phyloP scores from a whole-genome alignment of 2,888 invertebrate genomes.

The Dasysyrphus albostriatus region DNA sequence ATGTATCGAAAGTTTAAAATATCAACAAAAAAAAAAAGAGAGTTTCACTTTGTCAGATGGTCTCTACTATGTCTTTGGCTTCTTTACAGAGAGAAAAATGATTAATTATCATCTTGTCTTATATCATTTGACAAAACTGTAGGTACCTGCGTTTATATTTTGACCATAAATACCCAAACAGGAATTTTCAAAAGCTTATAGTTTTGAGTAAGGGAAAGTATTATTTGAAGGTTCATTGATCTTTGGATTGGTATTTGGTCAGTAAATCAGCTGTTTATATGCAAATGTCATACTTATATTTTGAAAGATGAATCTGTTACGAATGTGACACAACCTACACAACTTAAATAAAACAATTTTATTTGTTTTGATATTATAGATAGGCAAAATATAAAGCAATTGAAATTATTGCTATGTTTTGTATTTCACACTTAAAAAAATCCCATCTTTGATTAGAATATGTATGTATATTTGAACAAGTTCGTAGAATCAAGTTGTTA shows the following conservation, averaged over 20 bases:
- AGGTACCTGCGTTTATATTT: background rate
- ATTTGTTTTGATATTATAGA: too few species aligned
- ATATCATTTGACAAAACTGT: conserved; percentile 18
- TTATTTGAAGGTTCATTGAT: background rate
- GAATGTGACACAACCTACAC: too few species aligned
- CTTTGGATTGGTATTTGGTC: background rate
- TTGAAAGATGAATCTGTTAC: too few species aligned
- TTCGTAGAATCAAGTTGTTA: too few species aligned
- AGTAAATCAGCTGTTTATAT: too few species aligned
- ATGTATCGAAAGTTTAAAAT: conserved; percentile 8
- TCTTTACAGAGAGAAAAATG: background rate
- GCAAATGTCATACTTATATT: too few species aligned
- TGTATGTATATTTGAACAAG: too few species aligned
- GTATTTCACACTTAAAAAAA: too few species aligned
- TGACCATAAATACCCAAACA: background rate
- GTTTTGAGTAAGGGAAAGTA: conserved; percentile 1
- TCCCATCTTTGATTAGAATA: too few species aligned
- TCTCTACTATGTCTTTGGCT: background rate
- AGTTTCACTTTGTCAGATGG: conserved; percentile 12
- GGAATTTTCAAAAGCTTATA: background rate
- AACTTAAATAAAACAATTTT: too few species aligned
- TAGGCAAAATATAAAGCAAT: too few species aligned
- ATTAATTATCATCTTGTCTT: conserved; percentile 19
- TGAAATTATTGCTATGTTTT: too few species aligned
- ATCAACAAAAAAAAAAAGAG: conserved; percentile 1